Evolutionary conservation across 2,888 invertebrate genomes (phyloP).

Genomic region (Acanthopleura granulata): DNA sequence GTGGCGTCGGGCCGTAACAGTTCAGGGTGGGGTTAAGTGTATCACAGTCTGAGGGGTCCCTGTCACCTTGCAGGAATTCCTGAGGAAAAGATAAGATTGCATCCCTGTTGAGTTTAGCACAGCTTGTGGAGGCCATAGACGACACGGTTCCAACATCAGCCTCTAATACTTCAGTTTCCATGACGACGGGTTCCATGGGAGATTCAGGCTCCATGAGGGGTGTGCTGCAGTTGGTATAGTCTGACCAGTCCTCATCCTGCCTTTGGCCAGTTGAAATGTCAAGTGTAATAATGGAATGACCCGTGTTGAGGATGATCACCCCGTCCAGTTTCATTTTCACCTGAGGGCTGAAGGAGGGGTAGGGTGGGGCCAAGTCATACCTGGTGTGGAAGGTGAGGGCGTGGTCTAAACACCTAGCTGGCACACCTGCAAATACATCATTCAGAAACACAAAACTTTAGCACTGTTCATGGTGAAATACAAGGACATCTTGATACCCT

Average conservation of each 20-base stretch:
- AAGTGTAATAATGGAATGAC: conserved; percentile 84
- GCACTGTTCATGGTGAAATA: too few relatives aligned
- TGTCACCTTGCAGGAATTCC: conserved; percentile 2
- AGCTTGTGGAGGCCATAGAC: neutral
- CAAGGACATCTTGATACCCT: too few relatives aligned
- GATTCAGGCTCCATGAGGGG: conserved; percentile 12
- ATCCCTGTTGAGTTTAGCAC: conserved; percentile 6
- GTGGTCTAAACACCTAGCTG: conserved; percentile 80
- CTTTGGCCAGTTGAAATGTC: conserved; percentile 70
- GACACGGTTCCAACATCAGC: neutral
- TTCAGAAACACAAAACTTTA: too few relatives aligned
- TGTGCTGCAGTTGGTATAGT: conserved; percentile 16
- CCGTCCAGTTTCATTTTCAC: conserved; percentile 71
- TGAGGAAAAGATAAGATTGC: conserved; percentile 12
- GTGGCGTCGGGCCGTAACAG: neutral
- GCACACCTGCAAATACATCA: conserved; percentile 19
- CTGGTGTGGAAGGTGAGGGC: conserved; percentile 93
- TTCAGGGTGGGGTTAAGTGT: neutral
- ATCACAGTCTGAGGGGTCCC: neutral
- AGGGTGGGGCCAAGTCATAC: conserved; percentile 83
- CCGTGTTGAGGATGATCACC: conserved; percentile 85
- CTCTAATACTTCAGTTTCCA: neutral
- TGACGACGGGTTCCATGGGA: neutral
- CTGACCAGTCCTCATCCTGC: conserved; percentile 11
- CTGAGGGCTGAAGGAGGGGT: conserved; percentile 60